phyloP scores from a whole-genome alignment of 37 sponge, comb jelly and placozoan genomes.

The Theonella swinhoei region DNA sequence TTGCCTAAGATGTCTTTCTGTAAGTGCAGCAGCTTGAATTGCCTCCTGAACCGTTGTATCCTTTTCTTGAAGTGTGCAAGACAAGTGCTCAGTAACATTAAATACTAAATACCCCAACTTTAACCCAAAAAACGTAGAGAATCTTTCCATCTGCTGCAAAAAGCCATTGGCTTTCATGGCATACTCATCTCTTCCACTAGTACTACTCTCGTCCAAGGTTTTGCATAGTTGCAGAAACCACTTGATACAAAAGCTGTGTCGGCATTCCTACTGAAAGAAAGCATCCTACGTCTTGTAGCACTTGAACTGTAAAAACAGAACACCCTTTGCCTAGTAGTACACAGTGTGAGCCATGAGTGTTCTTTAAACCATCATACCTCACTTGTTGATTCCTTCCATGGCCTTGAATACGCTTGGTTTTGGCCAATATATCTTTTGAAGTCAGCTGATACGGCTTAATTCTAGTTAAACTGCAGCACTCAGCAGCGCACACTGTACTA shows the following conservation, averaged over 20 bases:
- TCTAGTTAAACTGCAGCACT: too few relatives aligned
- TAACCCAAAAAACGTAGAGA: conserved; percentile 70
- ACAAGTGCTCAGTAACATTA: conserved; percentile 55
- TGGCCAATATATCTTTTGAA: too few relatives aligned
- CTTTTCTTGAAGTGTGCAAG: conserved; percentile 46
- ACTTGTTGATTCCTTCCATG: too few relatives aligned
- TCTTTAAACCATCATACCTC: conserved; percentile 40
- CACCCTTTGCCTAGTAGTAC: conserved; percentile 31
- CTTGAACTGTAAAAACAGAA: conserved; percentile 36
- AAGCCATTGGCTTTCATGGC: conserved; percentile 37
- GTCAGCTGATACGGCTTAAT: too few relatives aligned
- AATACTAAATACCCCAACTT: too few relatives aligned
- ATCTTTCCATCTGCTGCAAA: conserved; percentile 46
- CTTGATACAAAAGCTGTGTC: conserved; percentile 27
- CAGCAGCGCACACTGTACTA: too few relatives aligned
- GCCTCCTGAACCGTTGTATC: conserved; percentile 53
- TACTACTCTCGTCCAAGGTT: conserved; percentile 23
- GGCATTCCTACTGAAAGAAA: conserved; percentile 40
- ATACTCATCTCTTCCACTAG: conserved; percentile 30
- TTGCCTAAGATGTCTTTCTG: conserved; percentile 12
- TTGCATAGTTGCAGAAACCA: conserved; percentile 45
- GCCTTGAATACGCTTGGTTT: too few relatives aligned
- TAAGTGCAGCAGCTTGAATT: conserved; percentile 12
- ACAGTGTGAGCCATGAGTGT: conserved; percentile 32
- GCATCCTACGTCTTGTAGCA: conserved; percentile 1